Evolutionary conservation across 2,888 invertebrate genomes (phyloP), one percentile per base, ranked within the genome.

Genomic region (Oligia latruncula): DNA sequence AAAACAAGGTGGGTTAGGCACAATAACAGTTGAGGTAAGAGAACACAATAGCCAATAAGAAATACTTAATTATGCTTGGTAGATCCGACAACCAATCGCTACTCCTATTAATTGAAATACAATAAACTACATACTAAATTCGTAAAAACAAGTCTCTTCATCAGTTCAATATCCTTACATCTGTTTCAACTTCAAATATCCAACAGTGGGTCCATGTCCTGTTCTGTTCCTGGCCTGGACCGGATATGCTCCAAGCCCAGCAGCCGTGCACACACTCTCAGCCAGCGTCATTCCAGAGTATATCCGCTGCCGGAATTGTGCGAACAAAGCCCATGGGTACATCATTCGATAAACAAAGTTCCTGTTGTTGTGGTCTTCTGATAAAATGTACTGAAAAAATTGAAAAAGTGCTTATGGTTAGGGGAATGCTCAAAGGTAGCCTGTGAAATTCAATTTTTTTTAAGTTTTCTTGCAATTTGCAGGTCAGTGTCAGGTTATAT

Each of bases 231-330:
- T 97, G 0, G 98, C 97, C 55, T 97, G 96, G 0, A 97, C 97
- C 0, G 99, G 99, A 95, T 99, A 99, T 1, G 98, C 99, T 4
- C 99, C 99, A 23, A 99, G 96, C 0, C 99, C 99, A 4, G 98
- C 98, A 94, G 98, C 98, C 29, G 98, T 98, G 92, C 99, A 99
- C n/a, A 99, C 98, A 93, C 98, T 98, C 95, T 99, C 99, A 0
- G 99, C 98, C 76, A 99, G 94, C 0, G 98, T 98, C 97, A 99
- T 98, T 0, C 99, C 99, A 23, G 98, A 97, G 93, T 99, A 99
- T 87, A 99, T 98, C 74, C 99, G 97, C 96, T 98, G 98, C 11
- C 99, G 98, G 95, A 99, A 99, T 77, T 98, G 98, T 71, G 98
- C 97, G 93, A 99, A 99, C 81, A 98, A 97, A 0, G 98, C 98